phyloP scores from a whole-genome alignment of 1,140 invertebrate species.

The Meloidogyne floridensis region DNA sequence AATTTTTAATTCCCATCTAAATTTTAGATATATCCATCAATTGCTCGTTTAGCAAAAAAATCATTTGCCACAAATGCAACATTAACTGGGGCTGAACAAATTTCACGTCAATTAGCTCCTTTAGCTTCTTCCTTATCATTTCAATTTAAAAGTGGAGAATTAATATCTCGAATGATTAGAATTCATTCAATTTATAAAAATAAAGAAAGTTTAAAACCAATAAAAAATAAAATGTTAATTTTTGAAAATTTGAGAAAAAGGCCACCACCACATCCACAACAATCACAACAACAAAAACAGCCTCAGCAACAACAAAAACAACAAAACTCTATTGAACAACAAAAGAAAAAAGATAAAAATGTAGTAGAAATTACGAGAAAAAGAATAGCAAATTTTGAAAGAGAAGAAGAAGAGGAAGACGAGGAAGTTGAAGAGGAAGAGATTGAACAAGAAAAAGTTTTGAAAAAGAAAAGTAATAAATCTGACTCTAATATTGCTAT shows the following conservation, averaged over 20 bases:
- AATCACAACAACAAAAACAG: too few relatives aligned
- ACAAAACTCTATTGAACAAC: neutral
- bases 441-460: too few relatives aligned
- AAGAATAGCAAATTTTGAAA: neutral
- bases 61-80: neutral
- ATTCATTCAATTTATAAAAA: constrained; percentile 6
- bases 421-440: neutral
- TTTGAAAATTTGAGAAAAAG: neutral
- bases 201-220: neutral
- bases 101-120: neutral
- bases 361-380: neutral
- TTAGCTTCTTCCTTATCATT: neutral
- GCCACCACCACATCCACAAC: too few relatives aligned
- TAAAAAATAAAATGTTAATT: neutral
- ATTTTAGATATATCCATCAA: neutral
- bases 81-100: neutral
- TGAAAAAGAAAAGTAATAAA: too few relatives aligned
- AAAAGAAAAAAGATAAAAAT: neutral
- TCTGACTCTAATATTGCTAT: too few relatives aligned
- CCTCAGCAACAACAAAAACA: too few relatives aligned
- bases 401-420: neutral
- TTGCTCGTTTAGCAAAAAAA: neutral
- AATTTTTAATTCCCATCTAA: too few relatives aligned
- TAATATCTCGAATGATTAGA: neutral
- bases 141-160: constrained; percentile 4